phyloP scores from a whole-genome alignment of 1,140 invertebrate species.

The Scaptomyza hsui region DNA sequence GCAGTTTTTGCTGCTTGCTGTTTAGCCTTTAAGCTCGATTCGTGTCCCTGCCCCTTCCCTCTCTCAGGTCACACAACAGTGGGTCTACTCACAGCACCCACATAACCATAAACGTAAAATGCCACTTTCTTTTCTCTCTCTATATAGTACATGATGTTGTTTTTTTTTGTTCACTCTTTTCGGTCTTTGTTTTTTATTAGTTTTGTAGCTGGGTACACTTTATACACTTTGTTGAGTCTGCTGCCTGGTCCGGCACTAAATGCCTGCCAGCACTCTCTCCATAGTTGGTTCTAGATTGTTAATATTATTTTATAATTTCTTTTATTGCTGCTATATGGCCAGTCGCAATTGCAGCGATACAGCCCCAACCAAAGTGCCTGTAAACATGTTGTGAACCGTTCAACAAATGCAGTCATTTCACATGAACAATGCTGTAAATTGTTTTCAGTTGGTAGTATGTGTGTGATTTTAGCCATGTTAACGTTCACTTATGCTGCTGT shows the following conservation, averaged over 20 bases:
- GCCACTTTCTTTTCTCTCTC: slow-evolving; percentile 37
- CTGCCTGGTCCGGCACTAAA: slow-evolving; percentile 40
- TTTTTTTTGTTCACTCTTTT: slow-evolving; percentile 3
- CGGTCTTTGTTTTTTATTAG: slow-evolving; percentile 15
- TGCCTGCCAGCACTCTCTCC: slow-evolving; percentile 22
- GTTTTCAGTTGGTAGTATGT: neutral
- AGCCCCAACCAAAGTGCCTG: slow-evolving; percentile 32
- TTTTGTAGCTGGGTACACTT: slow-evolving; percentile 37
- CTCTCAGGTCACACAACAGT: neutral
- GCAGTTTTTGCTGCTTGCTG: neutral
- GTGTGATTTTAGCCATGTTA: slow-evolving; percentile 14
- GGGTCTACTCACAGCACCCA: slow-evolving; percentile 42
- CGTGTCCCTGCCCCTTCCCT: neutral
- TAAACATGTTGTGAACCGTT: slow-evolving; percentile 20
- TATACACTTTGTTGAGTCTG: slow-evolving; percentile 54
- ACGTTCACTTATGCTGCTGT: neutral
- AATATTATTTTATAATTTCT: slow-evolving; percentile 81
- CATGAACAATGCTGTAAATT: slow-evolving; percentile 29
- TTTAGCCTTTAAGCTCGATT: slow-evolving; percentile 44
- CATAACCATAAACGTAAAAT: slow-evolving; percentile 75
- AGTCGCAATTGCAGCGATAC: slow-evolving; percentile 24
- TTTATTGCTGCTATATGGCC: slow-evolving; percentile 52
- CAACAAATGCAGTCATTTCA: slow-evolving; percentile 12
- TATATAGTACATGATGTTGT: neutral
- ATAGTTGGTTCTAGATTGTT: slow-evolving; percentile 61